Evolutionary conservation across 2,888 invertebrate species (phyloP).

Genomic region (Callyntrura sp.): DNA sequence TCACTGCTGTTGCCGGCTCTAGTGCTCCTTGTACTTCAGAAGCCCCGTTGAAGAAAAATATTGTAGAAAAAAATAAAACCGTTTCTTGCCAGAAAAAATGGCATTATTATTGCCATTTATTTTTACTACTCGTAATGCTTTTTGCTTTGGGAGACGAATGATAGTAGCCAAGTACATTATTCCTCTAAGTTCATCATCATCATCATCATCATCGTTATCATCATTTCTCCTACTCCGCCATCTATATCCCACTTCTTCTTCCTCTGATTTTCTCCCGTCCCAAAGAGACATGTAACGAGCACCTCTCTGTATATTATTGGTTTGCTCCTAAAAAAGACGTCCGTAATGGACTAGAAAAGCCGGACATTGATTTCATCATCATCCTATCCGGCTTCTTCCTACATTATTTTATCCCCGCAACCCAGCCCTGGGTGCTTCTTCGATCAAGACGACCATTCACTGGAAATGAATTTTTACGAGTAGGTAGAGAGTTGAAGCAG

Average conservation of each 20-base stretch:
- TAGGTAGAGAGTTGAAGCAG: constrained; percentile 13
- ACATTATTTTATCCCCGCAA: not conserved
- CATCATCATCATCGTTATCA: no score
- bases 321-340: no score
- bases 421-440: not conserved
- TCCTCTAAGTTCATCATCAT: no score
- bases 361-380: constrained; percentile 56
- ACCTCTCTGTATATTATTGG: no score
- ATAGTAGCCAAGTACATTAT: no score
- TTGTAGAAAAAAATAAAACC: no score
- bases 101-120: not conserved
- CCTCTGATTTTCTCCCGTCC: no score
- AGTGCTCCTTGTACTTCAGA: not conserved
- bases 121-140: not conserved
- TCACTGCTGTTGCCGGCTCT: not conserved
- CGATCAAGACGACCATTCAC: not conserved
- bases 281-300: no score
- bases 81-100: constrained; percentile 2
- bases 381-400: not conserved
- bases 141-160: no score
- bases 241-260: no score
- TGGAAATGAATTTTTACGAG: constrained; percentile 47
- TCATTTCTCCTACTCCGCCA: no score
- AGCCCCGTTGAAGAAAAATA: no score
- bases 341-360: constrained; percentile 50